phyloP scores from a whole-genome alignment of 2,113 vertebrate species.

The Eurypyga helias region DNA sequence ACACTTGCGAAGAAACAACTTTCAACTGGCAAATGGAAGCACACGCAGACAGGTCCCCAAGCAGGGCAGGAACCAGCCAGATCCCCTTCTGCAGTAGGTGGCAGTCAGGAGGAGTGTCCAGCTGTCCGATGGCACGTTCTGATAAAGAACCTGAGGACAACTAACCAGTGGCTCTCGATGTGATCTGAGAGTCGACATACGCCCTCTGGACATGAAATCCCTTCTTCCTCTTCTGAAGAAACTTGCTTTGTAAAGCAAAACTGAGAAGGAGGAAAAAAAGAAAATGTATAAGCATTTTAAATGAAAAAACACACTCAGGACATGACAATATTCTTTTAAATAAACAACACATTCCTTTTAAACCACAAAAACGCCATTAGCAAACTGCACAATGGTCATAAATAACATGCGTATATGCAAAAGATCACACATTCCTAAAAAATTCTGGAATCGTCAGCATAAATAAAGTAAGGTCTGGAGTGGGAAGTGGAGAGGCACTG shows the following conservation, averaged over 20 bases:
- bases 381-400: neutral
- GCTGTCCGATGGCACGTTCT: neutral
- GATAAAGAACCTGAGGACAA: neutral
- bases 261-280: neutral
- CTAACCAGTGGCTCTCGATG: neutral
- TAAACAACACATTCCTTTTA: neutral
- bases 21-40: neutral
- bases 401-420: neutral
- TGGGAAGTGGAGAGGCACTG: neutral
- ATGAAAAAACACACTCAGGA: neutral
- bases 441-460: neutral
- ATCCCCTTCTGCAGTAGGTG: neutral
- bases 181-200: fast-evolving
- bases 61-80: neutral
- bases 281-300: neutral
- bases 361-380: neutral
- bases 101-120: slow-evolving; percentile 10
- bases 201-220: neutral
- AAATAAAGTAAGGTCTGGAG: neutral
- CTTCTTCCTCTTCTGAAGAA: neutral
- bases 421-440: neutral
- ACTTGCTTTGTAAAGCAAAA: neutral
- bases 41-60: neutral
- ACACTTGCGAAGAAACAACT: neutral
- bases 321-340: neutral